A percentile compares a stretch with the other conserved stretches of the same genome.
phyloP scores from a whole-genome alignment of 2,113 vertebrate species.

The Proteles cristata region DNA sequence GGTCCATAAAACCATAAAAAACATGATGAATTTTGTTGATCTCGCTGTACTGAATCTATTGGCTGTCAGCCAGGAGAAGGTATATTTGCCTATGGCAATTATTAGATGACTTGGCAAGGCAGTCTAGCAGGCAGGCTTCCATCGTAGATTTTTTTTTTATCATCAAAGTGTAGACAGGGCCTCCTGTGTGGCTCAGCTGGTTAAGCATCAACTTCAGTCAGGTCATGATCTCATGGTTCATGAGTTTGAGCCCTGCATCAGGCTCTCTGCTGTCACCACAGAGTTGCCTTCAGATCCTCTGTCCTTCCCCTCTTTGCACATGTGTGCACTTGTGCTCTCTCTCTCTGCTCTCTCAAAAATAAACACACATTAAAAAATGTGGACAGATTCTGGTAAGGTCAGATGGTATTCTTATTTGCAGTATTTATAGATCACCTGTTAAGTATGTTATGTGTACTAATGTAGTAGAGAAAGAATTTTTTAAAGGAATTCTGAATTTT shows the following conservation, averaged over 20 bases:
- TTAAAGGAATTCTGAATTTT: background rate
- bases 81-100: background rate
- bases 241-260: too few species aligned
- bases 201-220: too few species aligned
- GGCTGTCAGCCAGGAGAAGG: background rate
- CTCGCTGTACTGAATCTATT: background rate
- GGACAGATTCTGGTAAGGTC: background rate
- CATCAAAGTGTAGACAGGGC: background rate
- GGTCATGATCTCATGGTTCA: too few species aligned
- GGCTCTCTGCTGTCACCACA: too few species aligned
- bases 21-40: background rate
- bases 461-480: slow-evolving; percentile 12
- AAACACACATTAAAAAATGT: background rate
- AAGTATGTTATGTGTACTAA: background rate
- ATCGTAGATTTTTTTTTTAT: background rate
- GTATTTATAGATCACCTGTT: background rate
- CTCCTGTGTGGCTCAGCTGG: too few species aligned
- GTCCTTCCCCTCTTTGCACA: too few species aligned
- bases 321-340: too few species aligned
- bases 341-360: too few species aligned
- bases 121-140: background rate
- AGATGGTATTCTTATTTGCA: background rate
- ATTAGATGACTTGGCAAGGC: background rate
- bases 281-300: too few species aligned
- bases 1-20: background rate